Percentiles rank a stretch among this genome's conserved stretches.
Evolutionary conservation across 53 echinoderm and acorn worm genomes (phyloP).

Genomic region (Hippasteria phrygiana): DNA sequence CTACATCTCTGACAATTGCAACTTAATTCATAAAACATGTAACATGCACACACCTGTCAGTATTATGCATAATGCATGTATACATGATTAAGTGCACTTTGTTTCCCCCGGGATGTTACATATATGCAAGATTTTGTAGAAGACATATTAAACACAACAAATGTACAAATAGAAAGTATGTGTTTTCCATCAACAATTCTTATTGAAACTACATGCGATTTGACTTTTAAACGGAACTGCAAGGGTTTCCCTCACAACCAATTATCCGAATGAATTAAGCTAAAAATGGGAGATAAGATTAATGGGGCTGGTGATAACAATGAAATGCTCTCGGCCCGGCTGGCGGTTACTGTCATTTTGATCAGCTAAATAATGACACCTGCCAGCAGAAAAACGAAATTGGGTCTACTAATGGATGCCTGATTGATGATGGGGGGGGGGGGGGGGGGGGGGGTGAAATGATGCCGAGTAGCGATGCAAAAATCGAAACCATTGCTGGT

Average conservation of each 20-base stretch:
- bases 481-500: not conserved
- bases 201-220: too few relatives aligned
- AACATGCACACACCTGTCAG: too few relatives aligned
- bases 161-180: too few relatives aligned
- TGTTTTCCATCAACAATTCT: too few relatives aligned
- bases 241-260: not conserved
- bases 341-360: not conserved
- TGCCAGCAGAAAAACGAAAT: not conserved
- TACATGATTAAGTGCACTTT: too few relatives aligned
- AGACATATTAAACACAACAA: too few relatives aligned
- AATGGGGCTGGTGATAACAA: not conserved
- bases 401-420: slow-evolving; percentile 29
- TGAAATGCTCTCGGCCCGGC: not conserved
- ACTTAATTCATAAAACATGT: too few relatives aligned
- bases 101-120: too few relatives aligned
- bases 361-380: not conserved
- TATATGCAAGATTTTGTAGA: too few relatives aligned
- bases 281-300: slow-evolving; percentile 16
- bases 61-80: too few relatives aligned
- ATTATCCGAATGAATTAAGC: not conserved
- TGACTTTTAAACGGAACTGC: not conserved
- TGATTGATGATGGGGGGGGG: slow-evolving; percentile 18
- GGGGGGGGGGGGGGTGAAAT: not conserved
- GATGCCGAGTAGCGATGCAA: not conserved
- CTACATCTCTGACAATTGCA: too few relatives aligned